phyloP scores from a whole-genome alignment of 1,140 invertebrate genomes.

The Neodiprion fabricii region DNA sequence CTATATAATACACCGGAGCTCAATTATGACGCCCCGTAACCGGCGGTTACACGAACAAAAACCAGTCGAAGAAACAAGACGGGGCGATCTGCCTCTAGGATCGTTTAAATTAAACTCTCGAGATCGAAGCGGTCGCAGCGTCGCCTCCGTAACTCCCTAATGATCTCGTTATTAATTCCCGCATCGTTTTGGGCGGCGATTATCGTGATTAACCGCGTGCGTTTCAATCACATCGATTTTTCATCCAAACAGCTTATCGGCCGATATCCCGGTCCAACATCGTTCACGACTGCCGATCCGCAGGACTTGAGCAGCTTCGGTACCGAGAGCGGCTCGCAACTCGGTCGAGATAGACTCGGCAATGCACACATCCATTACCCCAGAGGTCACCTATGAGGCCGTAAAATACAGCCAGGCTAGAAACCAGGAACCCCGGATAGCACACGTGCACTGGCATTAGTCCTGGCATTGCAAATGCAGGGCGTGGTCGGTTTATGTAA shows the following conservation, averaged over 20 bases:
- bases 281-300: not conserved
- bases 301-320: not conserved
- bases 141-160: not conserved
- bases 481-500: slow-evolving; percentile 19
- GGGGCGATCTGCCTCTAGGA: not conserved
- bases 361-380: no score
- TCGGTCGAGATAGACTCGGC: no score
- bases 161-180: slow-evolving; percentile 1
- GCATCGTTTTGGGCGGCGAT: not conserved
- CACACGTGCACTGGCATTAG: not conserved
- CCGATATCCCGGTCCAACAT: no score
- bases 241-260: not conserved
- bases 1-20: not conserved
- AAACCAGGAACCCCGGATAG: not conserved
- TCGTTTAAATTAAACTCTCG: not conserved
- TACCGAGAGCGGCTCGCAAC: not conserved
- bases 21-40: not conserved
- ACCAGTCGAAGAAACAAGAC: not conserved
- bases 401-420: not conserved
- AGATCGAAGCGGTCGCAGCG: not conserved
- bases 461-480: not conserved
- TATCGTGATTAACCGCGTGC: not conserved
- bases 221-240: not conserved
- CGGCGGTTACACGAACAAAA: not conserved
- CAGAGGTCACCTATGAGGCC: not conserved